Percentiles rank a stretch among this genome's conserved stretches.
These are phyloP conservation scores for Philonicus albiceps DNA, from an alignment of 2,888 invertebrate genomes.

Conservation along the genomic window DNA sequence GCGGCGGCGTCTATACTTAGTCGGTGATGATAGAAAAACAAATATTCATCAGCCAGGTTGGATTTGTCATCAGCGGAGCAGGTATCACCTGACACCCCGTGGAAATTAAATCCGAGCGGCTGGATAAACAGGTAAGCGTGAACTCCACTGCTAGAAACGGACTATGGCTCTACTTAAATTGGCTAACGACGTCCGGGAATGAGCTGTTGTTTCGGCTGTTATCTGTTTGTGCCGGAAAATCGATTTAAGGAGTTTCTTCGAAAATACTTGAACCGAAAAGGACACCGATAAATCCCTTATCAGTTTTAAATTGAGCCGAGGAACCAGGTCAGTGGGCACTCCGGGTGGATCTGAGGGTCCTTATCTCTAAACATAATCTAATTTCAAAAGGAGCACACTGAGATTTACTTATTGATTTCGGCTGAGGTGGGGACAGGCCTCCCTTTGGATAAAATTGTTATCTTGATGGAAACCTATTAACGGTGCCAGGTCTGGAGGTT, in stretches of 20 bases:
- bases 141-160: background rate
- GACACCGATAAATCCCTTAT: slow-evolving; percentile 24
- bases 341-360: background rate
- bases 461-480: background rate
- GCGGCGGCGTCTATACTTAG: background rate
- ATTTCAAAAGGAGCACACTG: background rate
- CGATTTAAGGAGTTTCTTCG: background rate
- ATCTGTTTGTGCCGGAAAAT: background rate
- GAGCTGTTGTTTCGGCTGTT: background rate
- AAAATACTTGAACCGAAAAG: slow-evolving; percentile 17
- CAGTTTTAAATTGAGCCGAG: slow-evolving; percentile 3
- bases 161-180: too few relatives aligned
- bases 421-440: background rate
- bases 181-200: background rate
- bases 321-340: slow-evolving; percentile 8
- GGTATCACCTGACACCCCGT: background rate
- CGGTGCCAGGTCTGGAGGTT: background rate
- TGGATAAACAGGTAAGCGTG: background rate
- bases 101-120: background rate
- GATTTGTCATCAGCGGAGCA: background rate
- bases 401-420: background rate
- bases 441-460: background rate
- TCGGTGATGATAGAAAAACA: background rate
- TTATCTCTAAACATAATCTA: background rate
- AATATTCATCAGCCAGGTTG: background rate